Percentiles rank a stretch among this genome's conserved stretches.
phyloP scores from a whole-genome alignment of 2,113 vertebrate species.

The Lamprotornis superbus region DNA sequence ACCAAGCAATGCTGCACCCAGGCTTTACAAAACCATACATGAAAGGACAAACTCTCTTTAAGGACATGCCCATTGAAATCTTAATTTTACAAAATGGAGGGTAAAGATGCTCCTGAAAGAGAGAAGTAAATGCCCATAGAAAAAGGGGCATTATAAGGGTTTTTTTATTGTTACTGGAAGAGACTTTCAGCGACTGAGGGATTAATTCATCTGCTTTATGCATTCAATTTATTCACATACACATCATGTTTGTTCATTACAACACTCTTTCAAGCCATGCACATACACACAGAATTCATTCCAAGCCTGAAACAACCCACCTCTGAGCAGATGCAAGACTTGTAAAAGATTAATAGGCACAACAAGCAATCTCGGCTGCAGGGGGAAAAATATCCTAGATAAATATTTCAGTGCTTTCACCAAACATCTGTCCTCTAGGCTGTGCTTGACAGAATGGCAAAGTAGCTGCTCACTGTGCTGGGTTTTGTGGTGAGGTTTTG shows the following conservation, averaged over 20 bases:
- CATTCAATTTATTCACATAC: neutral
- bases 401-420: constrained; percentile 58
- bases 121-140: neutral
- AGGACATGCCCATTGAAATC: neutral
- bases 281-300: neutral
- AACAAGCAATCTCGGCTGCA: constrained; percentile 38
- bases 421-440: constrained; percentile 59
- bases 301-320: neutral
- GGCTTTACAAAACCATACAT: neutral
- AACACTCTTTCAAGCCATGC: neutral
- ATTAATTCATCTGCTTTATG: constrained; percentile 4
- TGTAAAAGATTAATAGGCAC: constrained; percentile 64
- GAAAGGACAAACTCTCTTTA: neutral
- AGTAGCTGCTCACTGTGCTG: neutral
- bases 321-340: constrained; percentile 51
- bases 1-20: neutral
- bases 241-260: constrained; percentile 11
- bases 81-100: neutral
- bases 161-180: neutral
- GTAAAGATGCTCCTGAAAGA: neutral
- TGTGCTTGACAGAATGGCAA: constrained; percentile 14
- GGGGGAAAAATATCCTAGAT: constrained; percentile 49
- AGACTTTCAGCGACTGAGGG: neutral
- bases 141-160: neutral
- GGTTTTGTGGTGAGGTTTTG: neutral